A percentile compares a stretch with the other conserved stretches of the same genome.
phyloP scores from a whole-genome alignment of 2,113 vertebrate species.

The Elephas maximus region DNA sequence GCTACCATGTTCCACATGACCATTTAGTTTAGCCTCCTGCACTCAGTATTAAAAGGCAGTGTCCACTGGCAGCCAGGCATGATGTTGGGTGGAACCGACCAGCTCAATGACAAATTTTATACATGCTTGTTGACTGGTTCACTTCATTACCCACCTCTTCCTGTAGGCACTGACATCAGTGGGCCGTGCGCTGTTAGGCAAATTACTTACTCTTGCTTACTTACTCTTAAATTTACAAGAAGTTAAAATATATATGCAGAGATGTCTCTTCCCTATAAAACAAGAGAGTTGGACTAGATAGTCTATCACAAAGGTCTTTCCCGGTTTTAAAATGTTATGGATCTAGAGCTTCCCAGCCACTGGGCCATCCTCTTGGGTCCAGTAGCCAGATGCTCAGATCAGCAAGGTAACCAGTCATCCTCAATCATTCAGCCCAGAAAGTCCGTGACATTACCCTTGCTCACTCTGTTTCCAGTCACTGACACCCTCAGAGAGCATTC shows the following conservation, averaged over 20 bases:
- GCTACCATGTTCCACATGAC: not conserved
- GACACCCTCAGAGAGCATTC: not conserved
- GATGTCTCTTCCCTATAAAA: constrained; percentile 19
- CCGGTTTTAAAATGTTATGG: not conserved
- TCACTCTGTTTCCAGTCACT: not conserved
- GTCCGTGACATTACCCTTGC: not conserved
- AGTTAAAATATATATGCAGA: not conserved
- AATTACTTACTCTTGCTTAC: not conserved
- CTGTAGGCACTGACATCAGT: not conserved
- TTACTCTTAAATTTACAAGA: not conserved
- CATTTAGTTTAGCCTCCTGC: not conserved
- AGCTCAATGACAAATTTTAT: not conserved
- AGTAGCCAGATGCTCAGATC: not conserved
- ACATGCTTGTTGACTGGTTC: not conserved
- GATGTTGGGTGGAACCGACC: not conserved
- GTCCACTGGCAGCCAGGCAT: not conserved
- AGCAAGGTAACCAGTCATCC: not conserved
- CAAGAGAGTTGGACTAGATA: not conserved
- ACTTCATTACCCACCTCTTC: not conserved
- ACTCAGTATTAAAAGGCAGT: not conserved
- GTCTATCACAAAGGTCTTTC: constrained; percentile 15
- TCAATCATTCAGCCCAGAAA: not conserved
- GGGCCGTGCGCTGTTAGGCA: not conserved
- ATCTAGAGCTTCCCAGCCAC: not conserved
- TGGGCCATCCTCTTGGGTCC: not conserved